Evolutionary conservation across 2,797 vertebrate species (phyloP).

Genomic region (Chelon auratus): DNA sequence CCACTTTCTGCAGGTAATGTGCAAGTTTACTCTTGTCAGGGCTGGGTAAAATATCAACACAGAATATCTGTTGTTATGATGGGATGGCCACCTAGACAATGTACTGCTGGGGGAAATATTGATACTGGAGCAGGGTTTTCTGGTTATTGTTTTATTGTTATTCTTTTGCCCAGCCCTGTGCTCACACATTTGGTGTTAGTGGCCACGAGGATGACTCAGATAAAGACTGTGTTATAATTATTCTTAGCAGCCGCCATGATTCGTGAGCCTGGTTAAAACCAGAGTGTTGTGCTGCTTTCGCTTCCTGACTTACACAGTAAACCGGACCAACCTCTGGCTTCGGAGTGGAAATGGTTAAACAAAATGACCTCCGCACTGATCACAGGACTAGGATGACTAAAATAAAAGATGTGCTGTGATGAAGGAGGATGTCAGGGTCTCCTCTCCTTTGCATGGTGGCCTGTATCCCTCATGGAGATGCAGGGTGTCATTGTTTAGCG

Average conservation of each 20-base stretch:
- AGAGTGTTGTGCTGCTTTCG: constrained; percentile 39
- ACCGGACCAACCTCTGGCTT: constrained; percentile 57
- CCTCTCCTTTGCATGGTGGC: constrained; percentile 67
- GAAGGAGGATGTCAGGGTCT: constrained; percentile 60
- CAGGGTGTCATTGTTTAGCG: constrained; percentile 39
- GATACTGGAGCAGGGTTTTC: constrained; percentile 15
- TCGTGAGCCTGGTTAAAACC: constrained; percentile 46
- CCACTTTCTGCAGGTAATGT: constrained; percentile 51
- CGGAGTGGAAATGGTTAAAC: constrained; percentile 70
- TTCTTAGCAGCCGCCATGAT: constrained; percentile 62
- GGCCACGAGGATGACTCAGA: constrained; percentile 53
- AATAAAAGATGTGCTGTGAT: constrained; percentile 70
- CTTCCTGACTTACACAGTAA: constrained; percentile 23
- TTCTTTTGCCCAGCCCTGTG: constrained; percentile 36
- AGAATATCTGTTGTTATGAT: constrained; percentile 21
- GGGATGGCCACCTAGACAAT: constrained; percentile 35
- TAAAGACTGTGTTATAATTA: constrained; percentile 14
- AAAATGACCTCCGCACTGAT: constrained; percentile 65
- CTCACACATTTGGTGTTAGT: constrained; percentile 40
- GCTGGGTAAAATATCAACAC: constrained; percentile 45
- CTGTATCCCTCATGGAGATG: constrained; percentile 54
- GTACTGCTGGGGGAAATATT: constrained; percentile 46
- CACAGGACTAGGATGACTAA: constrained; percentile 72
- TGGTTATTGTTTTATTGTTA: constrained; percentile 19
- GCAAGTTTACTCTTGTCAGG: constrained; percentile 30